Evolutionary conservation across 1,140 invertebrate species (phyloP).

Genomic region (Xylocopa sonorina): DNA sequence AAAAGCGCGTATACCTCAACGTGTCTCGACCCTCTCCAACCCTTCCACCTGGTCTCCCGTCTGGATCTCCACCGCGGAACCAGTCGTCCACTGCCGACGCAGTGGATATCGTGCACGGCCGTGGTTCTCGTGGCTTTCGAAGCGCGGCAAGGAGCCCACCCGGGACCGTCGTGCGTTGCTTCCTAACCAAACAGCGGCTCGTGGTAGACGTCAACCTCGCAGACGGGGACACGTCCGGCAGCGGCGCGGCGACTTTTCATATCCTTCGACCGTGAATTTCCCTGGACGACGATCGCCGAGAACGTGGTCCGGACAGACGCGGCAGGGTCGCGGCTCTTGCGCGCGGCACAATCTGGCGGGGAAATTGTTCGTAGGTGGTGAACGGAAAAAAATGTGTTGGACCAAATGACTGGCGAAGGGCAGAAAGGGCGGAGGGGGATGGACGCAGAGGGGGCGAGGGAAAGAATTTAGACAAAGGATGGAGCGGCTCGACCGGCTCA

Average conservation of each 20-base stretch:
- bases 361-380: conserved; percentile 35
- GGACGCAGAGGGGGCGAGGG: too few species aligned
- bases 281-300: conserved; percentile 16
- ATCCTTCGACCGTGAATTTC: conserved; percentile 38
- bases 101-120: conserved; percentile 43
- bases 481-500: conserved; percentile 45
- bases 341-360: conserved; percentile 32
- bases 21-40: conserved; percentile 17
- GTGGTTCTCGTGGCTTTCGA: conserved; percentile 36
- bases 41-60: conserved; percentile 47
- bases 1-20: conserved; percentile 26
- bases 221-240: conserved; percentile 27
- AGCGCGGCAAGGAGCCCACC: conserved; percentile 9
- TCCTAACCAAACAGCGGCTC: conserved; percentile 48
- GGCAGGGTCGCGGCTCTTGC: conserved; percentile 9
- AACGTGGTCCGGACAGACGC: not conserved
- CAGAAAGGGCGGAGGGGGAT: conserved; percentile 53
- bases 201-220: conserved; percentile 10
- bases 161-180: not conserved
- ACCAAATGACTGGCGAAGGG: conserved; percentile 70
- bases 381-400: conserved; percentile 43
- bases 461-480: conserved; percentile 77
- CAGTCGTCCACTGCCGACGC: conserved; percentile 53
- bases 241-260: conserved; percentile 44
- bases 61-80: conserved; percentile 42